Base-by-base conservation (phyloP, 2,113 vertebrate genomes). In the Nansenia antarctica region DNA sequence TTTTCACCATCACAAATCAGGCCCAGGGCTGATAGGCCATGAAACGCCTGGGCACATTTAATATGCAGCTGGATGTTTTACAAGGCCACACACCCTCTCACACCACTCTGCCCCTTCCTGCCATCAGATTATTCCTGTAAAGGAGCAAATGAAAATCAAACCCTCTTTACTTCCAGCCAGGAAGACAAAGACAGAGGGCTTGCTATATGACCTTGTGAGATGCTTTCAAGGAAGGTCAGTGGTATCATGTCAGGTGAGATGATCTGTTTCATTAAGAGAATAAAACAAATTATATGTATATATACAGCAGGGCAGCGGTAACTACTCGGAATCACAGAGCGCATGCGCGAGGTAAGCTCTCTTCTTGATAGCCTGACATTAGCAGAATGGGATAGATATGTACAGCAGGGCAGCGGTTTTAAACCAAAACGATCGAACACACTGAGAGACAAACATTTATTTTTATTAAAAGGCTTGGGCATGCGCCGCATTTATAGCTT, bases 41-140 rank as follows among this genome's bases (percentile, higher is more conserved):
- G 74, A 82, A 88, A 85, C 54, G 77, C 83, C 77, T 67, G 72
- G 68, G 60, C 69, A 78, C 75, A 76, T 88, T 88, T 88, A 72
- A 86, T 77, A 85, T 86, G 74, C 81, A 81, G 77, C 72, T 73
- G 52, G 64, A 72, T 62, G 29, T 54, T 26, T 32, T 58, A 34
- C 61, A 69, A 82, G 82, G 83, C 81, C 69, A 63, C 70, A 31
- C 27, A 3, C 18, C 62, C 82, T 80, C 69, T 61, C 70, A 31
- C 27, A 3, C 18, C 62, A 53, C 24, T 53, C 32, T 29, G 12
- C 8, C 47, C 18, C 42, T 34, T 53, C 24, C 27, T 15, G 66
- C 61, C 35, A 80, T 53, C 67, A 82, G 72, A 85, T 86, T 73
- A 81, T 67, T 73, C 30, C 67, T 85, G 73, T 80, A 80, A 78